Evolutionary conservation across 1,140 invertebrate genomes (phyloP), one percentile per base, ranked within the genome.

Genomic region (Telenomus remus): DNA sequence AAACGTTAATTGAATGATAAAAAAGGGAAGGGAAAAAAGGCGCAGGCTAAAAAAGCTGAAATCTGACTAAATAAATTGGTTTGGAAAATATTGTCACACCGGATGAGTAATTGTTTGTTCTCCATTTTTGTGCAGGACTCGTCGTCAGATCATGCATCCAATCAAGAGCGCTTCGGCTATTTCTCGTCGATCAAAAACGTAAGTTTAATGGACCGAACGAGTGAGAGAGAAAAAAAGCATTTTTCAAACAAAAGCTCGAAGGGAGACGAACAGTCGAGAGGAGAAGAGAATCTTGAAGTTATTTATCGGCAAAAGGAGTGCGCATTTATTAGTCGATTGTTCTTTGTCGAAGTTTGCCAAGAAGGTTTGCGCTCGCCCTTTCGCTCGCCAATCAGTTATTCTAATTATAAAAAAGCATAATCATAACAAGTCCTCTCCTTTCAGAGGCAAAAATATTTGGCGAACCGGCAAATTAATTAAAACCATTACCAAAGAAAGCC

Each of bases 101-200:
- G 34, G 39, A 48, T 59, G 33, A 48, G 11, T 70, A 44, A 76
- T 27, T 70, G 65, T 76, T 76, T 76, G 65, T 64, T 54, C 65
- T 66, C 51, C 43, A 68, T 71, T 78, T 61, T 79, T 81, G n/a
- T n/a, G 12, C 68, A 89, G 87, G 88, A 89, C 46, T 82, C 87
- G 6, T 79, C 86, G 46, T 79, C 83, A 47, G 88, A 89, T 59
- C 86, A 87, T 84, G 81, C 81, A 35, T 80, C 87, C 53, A 88
- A 82, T 77, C 87, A 87, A 54, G 87, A 89, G 37, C 82, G 86
- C 61, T 88, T 88, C 50, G 86, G 86, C 47, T 89, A 88, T 71
- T 88, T 88, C 75, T 85, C 87, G 4, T 87, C 87, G 37, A 72
- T 88, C 13, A 88, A 88, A 77, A 87, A 86, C 70, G 87, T 88